phyloP scores from a whole-genome alignment of 2,797 vertebrate genomes.

The Phylloscopus collybita region DNA sequence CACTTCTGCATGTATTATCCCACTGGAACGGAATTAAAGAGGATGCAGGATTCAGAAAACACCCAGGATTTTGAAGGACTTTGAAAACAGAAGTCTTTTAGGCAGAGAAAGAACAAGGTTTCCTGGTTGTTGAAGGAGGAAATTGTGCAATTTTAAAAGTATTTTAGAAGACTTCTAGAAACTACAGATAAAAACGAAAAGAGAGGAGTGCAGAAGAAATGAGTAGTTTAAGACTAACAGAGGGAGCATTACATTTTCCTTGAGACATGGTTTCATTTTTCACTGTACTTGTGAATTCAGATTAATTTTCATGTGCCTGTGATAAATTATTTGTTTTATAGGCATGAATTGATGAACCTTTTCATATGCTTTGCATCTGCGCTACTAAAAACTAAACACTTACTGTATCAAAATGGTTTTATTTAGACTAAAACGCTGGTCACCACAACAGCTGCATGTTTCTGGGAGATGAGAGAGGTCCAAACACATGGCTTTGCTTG shows the following conservation, averaged over 20 bases:
- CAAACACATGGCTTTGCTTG: neutral
- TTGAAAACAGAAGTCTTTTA: neutral
- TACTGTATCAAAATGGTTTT: neutral
- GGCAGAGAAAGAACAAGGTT: neutral
- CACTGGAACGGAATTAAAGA: neutral
- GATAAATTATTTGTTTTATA: slow-evolving; percentile 10
- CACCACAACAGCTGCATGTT: slow-evolving; percentile 15
- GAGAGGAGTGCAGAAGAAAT: neutral
- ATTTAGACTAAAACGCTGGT: slow-evolving; percentile 42
- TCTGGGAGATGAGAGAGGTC: neutral
- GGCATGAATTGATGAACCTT: neutral
- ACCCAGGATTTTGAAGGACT: neutral
- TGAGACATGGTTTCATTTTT: neutral
- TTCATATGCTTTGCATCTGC: neutral
- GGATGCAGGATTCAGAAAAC: neutral
- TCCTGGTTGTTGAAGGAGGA: neutral
- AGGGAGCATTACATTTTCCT: neutral
- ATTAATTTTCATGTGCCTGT: neutral
- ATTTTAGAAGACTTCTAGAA: slow-evolving; percentile 4
- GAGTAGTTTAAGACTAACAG: neutral
- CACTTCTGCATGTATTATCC: neutral
- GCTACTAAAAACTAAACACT: slow-evolving; percentile 31
- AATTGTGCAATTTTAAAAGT: neutral
- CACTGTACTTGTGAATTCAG: neutral
- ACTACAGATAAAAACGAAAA: neutral